Evolutionary conservation across 1,140 invertebrate genomes (phyloP).

Genomic region (Drosophila pseudoananassae): DNA sequence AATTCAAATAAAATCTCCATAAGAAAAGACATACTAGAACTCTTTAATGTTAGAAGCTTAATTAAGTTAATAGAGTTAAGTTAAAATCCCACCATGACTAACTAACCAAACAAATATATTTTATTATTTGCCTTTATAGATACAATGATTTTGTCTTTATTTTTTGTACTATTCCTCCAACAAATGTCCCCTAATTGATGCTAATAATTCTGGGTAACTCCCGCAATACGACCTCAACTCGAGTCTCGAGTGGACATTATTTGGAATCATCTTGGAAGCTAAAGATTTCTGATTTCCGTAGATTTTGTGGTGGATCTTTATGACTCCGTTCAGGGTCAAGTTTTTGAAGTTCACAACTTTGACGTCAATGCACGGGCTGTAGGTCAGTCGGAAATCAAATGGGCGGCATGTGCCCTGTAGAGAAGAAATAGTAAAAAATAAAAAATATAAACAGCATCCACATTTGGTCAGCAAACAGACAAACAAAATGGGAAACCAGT

Average conservation of each 20-base stretch:
- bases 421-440: background rate
- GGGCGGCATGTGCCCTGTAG: background rate
- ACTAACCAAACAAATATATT: too few relatives aligned
- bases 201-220: constrained; percentile 15
- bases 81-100: too few relatives aligned
- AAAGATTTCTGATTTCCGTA: constrained; percentile 18
- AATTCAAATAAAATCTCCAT: too few relatives aligned
- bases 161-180: too few relatives aligned
- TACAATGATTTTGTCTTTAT: too few relatives aligned
- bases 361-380: constrained; percentile 71
- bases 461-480: constrained; percentile 25
- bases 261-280: constrained; percentile 1
- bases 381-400: constrained; percentile 43
- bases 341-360: constrained; percentile 24
- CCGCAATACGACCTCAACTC: constrained; percentile 1
- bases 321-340: constrained; percentile 37
- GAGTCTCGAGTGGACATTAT: constrained; percentile 24
- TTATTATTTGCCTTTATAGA: too few relatives aligned
- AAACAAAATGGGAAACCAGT: constrained; percentile 19
- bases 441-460: constrained; percentile 16
- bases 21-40: too few relatives aligned
- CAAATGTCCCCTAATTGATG: background rate
- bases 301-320: background rate
- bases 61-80: too few relatives aligned
- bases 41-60: too few relatives aligned